Evolutionary conservation across 2,113 vertebrate genomes (phyloP).

Genomic region (Holacanthus passer): DNA sequence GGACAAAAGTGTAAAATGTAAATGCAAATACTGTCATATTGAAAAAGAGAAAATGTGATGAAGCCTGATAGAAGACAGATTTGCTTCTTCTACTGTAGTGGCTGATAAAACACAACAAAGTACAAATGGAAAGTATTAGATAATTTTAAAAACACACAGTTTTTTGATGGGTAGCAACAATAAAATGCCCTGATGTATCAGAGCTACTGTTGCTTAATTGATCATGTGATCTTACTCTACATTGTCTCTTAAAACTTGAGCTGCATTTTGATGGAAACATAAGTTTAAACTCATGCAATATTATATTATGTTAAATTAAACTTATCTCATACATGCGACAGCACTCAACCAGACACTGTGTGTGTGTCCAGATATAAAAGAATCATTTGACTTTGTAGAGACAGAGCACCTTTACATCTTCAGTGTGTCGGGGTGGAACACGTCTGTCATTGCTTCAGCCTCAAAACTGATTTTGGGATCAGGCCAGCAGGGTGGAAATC

Average conservation of each 20-base stretch:
- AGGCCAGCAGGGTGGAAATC: conserved; percentile 48
- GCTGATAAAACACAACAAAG: neutral
- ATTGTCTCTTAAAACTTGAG: neutral
- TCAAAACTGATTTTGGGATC: conserved; percentile 55
- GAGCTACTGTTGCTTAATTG: neutral
- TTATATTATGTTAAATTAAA: too few species aligned
- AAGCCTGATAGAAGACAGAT: neutral
- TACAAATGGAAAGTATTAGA: neutral
- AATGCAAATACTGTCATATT: neutral
- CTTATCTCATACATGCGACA: neutral
- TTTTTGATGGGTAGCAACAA: too few species aligned
- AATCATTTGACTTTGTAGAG: conserved; percentile 16
- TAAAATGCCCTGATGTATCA: neutral
- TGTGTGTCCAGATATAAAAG: conserved; percentile 23
- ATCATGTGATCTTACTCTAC: neutral
- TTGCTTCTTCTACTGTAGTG: neutral
- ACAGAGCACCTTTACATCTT: conserved; percentile 42
- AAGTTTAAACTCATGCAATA: neutral
- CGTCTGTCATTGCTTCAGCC: conserved; percentile 59
- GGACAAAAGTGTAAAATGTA: neutral
- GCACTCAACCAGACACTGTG: neutral
- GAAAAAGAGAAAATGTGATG: neutral
- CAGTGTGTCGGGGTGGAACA: conserved; percentile 6
- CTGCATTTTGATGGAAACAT: neutral
- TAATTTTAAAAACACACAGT: neutral